Conservation (phyloP, 2,797 vertebrate genomes). For the Sebastes taczanowskii region DNA sequence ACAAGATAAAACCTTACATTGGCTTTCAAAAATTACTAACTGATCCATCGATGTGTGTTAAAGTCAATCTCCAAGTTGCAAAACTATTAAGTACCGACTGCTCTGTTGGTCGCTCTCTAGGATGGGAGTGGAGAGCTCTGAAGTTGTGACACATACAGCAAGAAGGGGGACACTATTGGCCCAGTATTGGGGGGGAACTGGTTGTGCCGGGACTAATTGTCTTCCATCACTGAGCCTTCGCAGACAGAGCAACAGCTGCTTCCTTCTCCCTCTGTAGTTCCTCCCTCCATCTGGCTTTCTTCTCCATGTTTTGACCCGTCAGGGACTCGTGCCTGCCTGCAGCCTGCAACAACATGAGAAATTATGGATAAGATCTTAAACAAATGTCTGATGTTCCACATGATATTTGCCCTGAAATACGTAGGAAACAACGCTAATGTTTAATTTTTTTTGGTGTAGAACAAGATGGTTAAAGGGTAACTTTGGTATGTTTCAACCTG, state of each 20-base stretch:
- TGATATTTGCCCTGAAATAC: not conserved
- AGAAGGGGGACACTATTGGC: not conserved
- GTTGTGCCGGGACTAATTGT: not conserved
- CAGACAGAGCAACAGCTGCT: conserved; percentile 23
- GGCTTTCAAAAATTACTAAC: not conserved
- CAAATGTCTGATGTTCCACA: not conserved
- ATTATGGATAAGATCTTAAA: not conserved
- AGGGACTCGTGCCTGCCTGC: conserved; percentile 82
- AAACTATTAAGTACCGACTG: not conserved
- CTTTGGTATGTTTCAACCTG: no score
- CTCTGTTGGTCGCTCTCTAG: not conserved
- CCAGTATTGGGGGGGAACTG: not conserved
- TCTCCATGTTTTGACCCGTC: conserved; percentile 84
- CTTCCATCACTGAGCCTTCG: conserved; percentile 71
- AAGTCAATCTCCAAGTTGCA: not conserved
- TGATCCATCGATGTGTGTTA: not conserved
- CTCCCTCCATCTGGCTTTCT: conserved; percentile 86
- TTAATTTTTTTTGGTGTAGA: not conserved
- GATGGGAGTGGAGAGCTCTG: not conserved
- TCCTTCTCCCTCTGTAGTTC: conserved; percentile 65
- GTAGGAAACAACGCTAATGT: not conserved
- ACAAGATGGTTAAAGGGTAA: not conserved
- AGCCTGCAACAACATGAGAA: conserved; percentile 76
- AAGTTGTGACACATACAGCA: not conserved
- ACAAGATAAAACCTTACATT: not conserved